Base-by-base conservation (phyloP, 2,113 vertebrate species). In the Triplophysa rosa region DNA sequence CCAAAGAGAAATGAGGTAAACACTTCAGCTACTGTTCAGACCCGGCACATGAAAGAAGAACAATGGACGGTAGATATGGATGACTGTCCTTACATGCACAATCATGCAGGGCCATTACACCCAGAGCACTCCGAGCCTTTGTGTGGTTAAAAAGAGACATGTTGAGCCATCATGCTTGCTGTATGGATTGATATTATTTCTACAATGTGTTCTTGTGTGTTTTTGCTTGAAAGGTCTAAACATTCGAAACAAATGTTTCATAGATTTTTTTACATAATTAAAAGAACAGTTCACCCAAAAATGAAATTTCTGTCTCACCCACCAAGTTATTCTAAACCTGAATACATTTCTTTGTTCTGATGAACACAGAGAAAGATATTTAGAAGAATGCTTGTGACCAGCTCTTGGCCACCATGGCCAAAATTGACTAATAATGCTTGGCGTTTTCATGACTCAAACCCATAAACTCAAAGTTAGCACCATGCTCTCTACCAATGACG, bases 1-100 rank as follows among this genome's bases (percentile, higher is more conserved):
- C 45, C 63, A 67, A 19, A 58, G 40, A 65, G 75, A 63, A 40
- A 52, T 76, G 67, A 56, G 80, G 64, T 77, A 84, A 77, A 86
- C 82, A 83, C 84, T 85, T 73, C 69, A 83, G 33, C n/a, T 26
- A 23, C 61, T 52, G 64, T 37, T 52, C 62, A 59, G 56, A 24
- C 45, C 67, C 45, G 42, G 54, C 49, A 49, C n/a, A 80, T 71
- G 65, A 58, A 77, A 67, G 58, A 26, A 71, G 77, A n/a, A 86
- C 76, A 83, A 83, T 79, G 21, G 76, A 68, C 11, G 16, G 47
- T 33, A 49, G 5, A 66, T 42, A 61, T 37, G 3, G 69, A 71
- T 45, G 49, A 2, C 58, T 54, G 10, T 75, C 78, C n/a, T 68
- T 29, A 14, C 12, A 13, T 58, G 10, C 26, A 63, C 37, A 42